These are phyloP conservation scores for Amblyjoppa fuscipennis DNA, from an alignment of 2,888 invertebrate genomes.

Conservation along the genomic window DNA sequence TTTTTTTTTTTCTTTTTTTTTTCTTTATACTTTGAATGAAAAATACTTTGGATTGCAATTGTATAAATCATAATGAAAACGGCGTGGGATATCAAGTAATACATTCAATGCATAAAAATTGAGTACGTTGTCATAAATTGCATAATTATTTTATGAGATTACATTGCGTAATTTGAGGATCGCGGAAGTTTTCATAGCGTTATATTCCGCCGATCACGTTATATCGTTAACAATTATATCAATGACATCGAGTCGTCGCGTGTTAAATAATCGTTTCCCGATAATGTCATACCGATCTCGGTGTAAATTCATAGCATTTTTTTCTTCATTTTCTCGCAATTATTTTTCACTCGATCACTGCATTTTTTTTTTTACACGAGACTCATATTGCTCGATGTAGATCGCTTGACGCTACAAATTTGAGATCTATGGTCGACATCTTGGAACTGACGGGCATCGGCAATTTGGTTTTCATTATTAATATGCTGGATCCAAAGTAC, in stretches of 20 bases:
- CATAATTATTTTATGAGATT: too few species aligned
- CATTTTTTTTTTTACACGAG: neutral
- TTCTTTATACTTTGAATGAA: too few species aligned
- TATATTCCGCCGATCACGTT: conserved; percentile 48
- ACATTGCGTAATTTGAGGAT: too few species aligned
- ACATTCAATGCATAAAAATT: too few species aligned
- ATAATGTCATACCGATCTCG: conserved; percentile 10
- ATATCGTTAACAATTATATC: conserved; percentile 22
- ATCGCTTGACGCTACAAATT: conserved; percentile 1
- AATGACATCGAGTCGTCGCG: neutral
- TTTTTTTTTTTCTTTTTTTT: too few species aligned
- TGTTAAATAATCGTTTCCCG: neutral
- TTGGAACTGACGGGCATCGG: neutral
- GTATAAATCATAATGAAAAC: too few species aligned
- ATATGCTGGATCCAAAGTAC: neutral
- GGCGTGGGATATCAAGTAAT: too few species aligned
- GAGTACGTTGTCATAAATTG: too few species aligned
- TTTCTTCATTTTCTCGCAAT: neutral
- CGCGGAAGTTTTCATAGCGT: neutral
- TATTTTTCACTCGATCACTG: neutral
- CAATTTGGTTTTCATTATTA: neutral
- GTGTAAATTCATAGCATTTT: neutral
- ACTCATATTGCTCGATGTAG: neutral
- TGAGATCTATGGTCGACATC: neutral
- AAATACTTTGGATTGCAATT: too few species aligned